A percentile compares a stretch with the other conserved stretches of the same genome.
phyloP scores from a whole-genome alignment of 2,888 invertebrate genomes.

The Petrophora chlorosata region DNA sequence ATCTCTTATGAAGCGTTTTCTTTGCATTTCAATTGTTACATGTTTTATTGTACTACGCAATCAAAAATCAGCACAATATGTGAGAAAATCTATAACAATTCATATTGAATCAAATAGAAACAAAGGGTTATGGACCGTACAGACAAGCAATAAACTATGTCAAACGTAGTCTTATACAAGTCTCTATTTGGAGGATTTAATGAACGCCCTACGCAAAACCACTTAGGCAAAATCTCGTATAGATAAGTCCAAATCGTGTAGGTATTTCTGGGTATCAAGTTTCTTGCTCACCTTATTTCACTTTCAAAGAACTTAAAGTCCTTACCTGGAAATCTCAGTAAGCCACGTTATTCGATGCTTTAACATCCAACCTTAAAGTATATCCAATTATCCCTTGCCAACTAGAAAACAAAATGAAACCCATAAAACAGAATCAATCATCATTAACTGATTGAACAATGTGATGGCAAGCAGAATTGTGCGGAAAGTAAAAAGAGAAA shows the following conservation, averaged over 20 bases:
- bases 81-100: slow-evolving; percentile 28
- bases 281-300: slow-evolving; percentile 5
- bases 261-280: too few species aligned
- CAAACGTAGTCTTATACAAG: slow-evolving; percentile 25
- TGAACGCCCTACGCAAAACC: slow-evolving; percentile 41
- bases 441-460: slow-evolving; percentile 71
- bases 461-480: slow-evolving; percentile 88
- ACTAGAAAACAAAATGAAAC: slow-evolving; percentile 41
- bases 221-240: neutral
- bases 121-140: slow-evolving; percentile 43
- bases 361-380: slow-evolving; percentile 26
- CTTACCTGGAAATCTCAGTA: slow-evolving; percentile 50
- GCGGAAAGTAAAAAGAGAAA: slow-evolving; percentile 88
- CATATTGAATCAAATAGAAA: slow-evolving; percentile 25
- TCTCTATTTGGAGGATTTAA: slow-evolving; percentile 42
- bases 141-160: slow-evolving; percentile 36
- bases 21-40: slow-evolving; percentile 13
- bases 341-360: slow-evolving; percentile 37
- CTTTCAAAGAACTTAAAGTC: slow-evolving; percentile 6
- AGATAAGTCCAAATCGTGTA: slow-evolving; percentile 21
- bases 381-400: slow-evolving; percentile 32
- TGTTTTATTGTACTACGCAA: slow-evolving; percentile 7
- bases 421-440: slow-evolving; percentile 57
- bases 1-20: slow-evolving; percentile 9
- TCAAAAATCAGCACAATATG: slow-evolving; percentile 13